phyloP scores from a whole-genome alignment of 2,888 invertebrate genomes.

The Papilio elwesi region DNA sequence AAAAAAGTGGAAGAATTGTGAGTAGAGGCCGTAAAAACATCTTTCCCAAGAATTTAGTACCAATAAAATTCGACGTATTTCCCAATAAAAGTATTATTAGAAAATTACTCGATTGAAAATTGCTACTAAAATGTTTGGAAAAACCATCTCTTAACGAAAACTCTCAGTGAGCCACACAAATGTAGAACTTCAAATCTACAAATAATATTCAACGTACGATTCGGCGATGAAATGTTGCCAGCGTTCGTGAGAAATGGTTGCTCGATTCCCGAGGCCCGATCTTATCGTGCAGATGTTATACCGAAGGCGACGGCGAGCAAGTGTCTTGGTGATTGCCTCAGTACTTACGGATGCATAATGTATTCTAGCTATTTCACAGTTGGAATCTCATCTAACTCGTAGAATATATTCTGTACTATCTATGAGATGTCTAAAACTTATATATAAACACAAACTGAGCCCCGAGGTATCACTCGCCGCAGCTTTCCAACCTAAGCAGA shows the following conservation, averaged over 20 bases:
- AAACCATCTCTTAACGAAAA: too few species aligned
- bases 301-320: conserved; percentile 11
- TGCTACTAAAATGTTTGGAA: too few species aligned
- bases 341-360: conserved; percentile 11
- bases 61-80: too few species aligned
- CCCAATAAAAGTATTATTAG: too few species aligned
- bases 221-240: conserved; percentile 12
- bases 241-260: conserved; percentile 13
- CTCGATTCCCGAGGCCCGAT: conserved; percentile 6
- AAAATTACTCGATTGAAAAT: too few species aligned
- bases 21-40: too few species aligned
- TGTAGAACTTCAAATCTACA: background rate
- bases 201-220: conserved; percentile 7
- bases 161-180: background rate
- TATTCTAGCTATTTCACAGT: conserved; percentile 7
- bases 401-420: background rate
- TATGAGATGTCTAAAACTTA: too few species aligned
- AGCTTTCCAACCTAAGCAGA: too few species aligned
- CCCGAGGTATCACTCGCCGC: too few species aligned
- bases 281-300: conserved; percentile 8
- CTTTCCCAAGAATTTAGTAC: too few species aligned
- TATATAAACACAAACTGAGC: too few species aligned
- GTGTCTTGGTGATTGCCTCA: background rate
- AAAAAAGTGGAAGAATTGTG: too few species aligned
- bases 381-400: background rate